Conservation (phyloP, 2,888 invertebrate genomes). For the Punctoribates punctum region DNA sequence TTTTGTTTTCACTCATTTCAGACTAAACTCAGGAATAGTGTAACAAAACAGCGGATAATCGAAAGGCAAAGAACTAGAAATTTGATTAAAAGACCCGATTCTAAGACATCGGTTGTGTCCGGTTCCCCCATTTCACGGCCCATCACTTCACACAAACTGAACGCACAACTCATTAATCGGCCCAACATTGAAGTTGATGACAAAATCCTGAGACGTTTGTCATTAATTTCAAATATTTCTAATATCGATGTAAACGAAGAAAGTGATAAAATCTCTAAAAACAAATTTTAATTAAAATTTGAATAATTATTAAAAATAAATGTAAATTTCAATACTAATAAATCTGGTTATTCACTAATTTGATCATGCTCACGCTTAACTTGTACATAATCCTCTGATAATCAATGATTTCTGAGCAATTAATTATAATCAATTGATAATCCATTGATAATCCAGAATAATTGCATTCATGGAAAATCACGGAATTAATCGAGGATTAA, state of each 20-base stretch:
- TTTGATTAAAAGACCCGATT: background rate
- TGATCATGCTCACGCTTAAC: too few species aligned
- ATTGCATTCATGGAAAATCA: too few species aligned
- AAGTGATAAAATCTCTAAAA: background rate
- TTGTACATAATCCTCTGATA: too few species aligned
- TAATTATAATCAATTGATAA: too few species aligned
- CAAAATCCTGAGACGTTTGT: background rate
- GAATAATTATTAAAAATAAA: too few species aligned
- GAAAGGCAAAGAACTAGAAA: background rate
- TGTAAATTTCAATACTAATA: too few species aligned
- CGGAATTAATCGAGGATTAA: too few species aligned
- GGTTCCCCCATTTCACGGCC: background rate
- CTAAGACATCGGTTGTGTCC: background rate
- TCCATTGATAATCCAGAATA: too few species aligned
- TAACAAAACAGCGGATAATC: background rate
- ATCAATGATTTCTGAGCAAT: too few species aligned
- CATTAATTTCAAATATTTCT: conserved; percentile 6
- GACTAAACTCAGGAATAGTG: conserved; percentile 17
- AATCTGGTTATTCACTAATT: too few species aligned
- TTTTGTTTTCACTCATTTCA: background rate
- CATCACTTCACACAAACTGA: background rate
- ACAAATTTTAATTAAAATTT: background rate
- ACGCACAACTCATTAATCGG: background rate
- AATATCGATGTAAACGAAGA: background rate
- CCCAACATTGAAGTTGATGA: background rate